Evolutionary conservation across 2,888 invertebrate species (phyloP), one percentile per base, ranked within the genome.

Genomic region (Mellilla xanthometata): DNA sequence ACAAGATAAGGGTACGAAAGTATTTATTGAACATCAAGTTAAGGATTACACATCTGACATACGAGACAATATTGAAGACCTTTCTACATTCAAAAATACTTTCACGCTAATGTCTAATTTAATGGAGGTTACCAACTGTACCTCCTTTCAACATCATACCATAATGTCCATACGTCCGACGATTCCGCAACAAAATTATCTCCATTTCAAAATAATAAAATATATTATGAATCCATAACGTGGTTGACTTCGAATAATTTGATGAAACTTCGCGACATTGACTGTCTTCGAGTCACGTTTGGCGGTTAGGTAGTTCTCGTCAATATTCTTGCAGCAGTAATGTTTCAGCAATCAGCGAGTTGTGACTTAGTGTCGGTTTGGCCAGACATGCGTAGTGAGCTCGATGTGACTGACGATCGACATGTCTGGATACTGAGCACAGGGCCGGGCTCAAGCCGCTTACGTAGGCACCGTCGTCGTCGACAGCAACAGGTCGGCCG

Each of bases 11-110:
- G 49, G 61, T 69, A 68, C 55, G 66, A 68, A 77, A 77, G 70
- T 74, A 69, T 85, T 84, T 85, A 86, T 74, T 86, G 64, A 76
- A 85, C 79, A 84, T 78, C 67, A 76, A 77, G 69, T 73, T 61
- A 75, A 72, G 65, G 64, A 72, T 74, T 65, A 72, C 65, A 68
- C 60, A 63, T 64, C 58, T 60, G 65, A 72, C 66, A 73, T 66
- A 73, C n/a, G 42, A 65, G 62, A 72, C 58, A 65, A 60, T 62
- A 68, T 62, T 57, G 57, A 65, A 49, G 60, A 70, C 65, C 71
- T 63, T 65, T 63, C 71, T 75, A 76, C 62, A 68, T 62, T 52
- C 58, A 62, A 68, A 65, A 62, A 62, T 60, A 62, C 53, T 64
- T 63, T 63, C 62, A 53, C 51, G 39, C 54, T 56, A 54, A 47